Conservation (phyloP, 2,113 vertebrate genomes). For the Alligator sinensis region DNA sequence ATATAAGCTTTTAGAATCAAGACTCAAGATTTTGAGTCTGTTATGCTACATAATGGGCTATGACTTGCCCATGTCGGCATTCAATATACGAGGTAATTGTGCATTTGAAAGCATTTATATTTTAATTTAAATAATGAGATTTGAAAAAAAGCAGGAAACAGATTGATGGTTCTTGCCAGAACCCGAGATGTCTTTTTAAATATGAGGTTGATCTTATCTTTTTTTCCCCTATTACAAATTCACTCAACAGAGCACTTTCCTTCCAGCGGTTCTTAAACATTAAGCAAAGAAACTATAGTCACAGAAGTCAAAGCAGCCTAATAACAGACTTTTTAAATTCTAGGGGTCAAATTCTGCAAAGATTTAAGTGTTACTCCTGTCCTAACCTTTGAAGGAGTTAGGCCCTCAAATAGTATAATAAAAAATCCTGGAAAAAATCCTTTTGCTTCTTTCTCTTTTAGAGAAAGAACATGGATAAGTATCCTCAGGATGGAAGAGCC, state of each 20-base stretch:
- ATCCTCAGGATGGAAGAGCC: not conserved
- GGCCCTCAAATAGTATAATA: not conserved
- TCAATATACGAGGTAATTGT: slow-evolving; percentile 3
- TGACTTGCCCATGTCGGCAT: slow-evolving; percentile 49
- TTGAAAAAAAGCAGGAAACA: not conserved
- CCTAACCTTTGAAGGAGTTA: not conserved
- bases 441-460: not conserved
- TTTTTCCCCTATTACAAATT: not conserved
- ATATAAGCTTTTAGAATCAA: slow-evolving; percentile 32
- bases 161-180: not conserved
- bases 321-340: not conserved
- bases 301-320: not conserved
- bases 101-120: slow-evolving; percentile 48
- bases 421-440: not conserved
- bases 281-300: not conserved
- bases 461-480: not conserved
- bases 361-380: not conserved
- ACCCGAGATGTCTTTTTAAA: not conserved
- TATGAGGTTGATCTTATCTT: not conserved
- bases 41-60: slow-evolving; percentile 18
- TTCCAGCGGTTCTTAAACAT: not conserved
- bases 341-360: not conserved
- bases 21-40: slow-evolving; percentile 45
- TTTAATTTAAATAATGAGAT: not conserved
- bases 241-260: accelerated